These are phyloP conservation scores for Drosophila bipectinata DNA, from an alignment of 1,140 invertebrate species.

Conservation along the genomic window DNA sequence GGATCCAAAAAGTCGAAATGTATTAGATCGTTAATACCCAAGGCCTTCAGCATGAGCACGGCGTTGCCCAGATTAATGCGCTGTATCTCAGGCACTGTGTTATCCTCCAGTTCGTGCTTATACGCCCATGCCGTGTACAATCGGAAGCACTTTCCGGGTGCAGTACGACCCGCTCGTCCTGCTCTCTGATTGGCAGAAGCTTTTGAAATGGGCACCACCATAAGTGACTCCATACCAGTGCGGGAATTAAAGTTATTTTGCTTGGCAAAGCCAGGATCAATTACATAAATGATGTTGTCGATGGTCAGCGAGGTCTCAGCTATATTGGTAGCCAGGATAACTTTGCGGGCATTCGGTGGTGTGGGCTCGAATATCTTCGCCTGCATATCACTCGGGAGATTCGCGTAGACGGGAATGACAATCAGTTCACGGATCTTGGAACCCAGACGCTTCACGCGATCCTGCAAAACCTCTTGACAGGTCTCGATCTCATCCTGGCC, in stretches of 20 bases:
- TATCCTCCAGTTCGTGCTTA: slow-evolving; percentile 98
- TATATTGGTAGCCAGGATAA: slow-evolving; percentile 99
- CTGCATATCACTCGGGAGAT: slow-evolving; percentile 99
- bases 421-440: slow-evolving; percentile 96
- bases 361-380: slow-evolving; percentile 99
- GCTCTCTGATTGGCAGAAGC: slow-evolving; percentile 97
- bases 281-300: slow-evolving; percentile 99
- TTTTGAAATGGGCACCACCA: slow-evolving; percentile 99
- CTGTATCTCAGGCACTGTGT: slow-evolving; percentile 99
- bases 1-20: slow-evolving; percentile 99
- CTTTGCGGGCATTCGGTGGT: slow-evolving; percentile 96
- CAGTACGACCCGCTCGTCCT: slow-evolving; percentile 95
- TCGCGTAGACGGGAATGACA: slow-evolving; percentile 98
- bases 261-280: slow-evolving; percentile 99
- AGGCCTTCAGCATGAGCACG: slow-evolving; percentile 97
- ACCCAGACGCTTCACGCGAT: slow-evolving; percentile 94
- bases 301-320: slow-evolving; percentile 99
- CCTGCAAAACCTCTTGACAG: slow-evolving; percentile 96
- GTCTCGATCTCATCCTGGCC: slow-evolving; percentile 99
- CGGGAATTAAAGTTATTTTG: slow-evolving; percentile 99
- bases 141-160: slow-evolving; percentile 98
- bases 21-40: slow-evolving; percentile 98
- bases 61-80: slow-evolving; percentile 98
- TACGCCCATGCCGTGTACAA: slow-evolving; percentile 99
- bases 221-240: slow-evolving; percentile 98